Evolutionary conservation across 2,113 vertebrate species (phyloP).

Genomic region (Proteles cristata): DNA sequence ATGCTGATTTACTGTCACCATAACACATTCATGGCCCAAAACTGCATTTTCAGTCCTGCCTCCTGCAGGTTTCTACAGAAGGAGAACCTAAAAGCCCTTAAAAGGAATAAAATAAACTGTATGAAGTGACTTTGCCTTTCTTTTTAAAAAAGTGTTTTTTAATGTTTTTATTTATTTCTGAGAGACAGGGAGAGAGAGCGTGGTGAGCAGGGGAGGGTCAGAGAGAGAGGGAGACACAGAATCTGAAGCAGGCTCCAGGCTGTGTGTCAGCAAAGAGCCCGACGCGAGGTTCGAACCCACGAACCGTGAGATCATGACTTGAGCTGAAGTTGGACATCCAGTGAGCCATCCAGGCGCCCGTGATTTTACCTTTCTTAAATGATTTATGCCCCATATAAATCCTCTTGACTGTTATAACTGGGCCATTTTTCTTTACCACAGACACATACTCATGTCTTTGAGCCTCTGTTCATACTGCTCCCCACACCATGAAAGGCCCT

Average conservation of each 20-base stretch:
- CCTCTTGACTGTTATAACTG: neutral
- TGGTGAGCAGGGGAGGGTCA: too few relatives aligned
- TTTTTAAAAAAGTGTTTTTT: neutral
- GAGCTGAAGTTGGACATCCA: too few relatives aligned
- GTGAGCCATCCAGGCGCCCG: too few relatives aligned
- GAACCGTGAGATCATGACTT: too few relatives aligned
- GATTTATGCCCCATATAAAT: neutral
- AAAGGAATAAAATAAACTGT: constrained; percentile 14
- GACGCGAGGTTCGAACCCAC: too few relatives aligned
- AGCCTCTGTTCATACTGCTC: neutral
- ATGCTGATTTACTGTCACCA: constrained; percentile 11
- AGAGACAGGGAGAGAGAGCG: too few relatives aligned
- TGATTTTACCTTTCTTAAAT: constrained; percentile 38
- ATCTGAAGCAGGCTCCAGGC: too few relatives aligned
- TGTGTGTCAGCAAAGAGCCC: too few relatives aligned
- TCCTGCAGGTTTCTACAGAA: constrained; percentile 33
- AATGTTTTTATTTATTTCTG: too few relatives aligned
- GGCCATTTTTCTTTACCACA: constrained; percentile 20
- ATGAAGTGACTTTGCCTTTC: constrained; percentile 8
- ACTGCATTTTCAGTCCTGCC: constrained; percentile 7
- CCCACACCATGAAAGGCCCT: neutral
- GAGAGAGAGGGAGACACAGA: too few relatives aligned
- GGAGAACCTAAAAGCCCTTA: constrained; percentile 36
- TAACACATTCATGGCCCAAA: neutral
- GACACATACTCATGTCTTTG: neutral